A percentile compares a stretch with the other conserved stretches of the same genome.
Evolutionary conservation across 1,140 invertebrate species (phyloP).

Genomic region (Acromyrmex echinatior): DNA sequence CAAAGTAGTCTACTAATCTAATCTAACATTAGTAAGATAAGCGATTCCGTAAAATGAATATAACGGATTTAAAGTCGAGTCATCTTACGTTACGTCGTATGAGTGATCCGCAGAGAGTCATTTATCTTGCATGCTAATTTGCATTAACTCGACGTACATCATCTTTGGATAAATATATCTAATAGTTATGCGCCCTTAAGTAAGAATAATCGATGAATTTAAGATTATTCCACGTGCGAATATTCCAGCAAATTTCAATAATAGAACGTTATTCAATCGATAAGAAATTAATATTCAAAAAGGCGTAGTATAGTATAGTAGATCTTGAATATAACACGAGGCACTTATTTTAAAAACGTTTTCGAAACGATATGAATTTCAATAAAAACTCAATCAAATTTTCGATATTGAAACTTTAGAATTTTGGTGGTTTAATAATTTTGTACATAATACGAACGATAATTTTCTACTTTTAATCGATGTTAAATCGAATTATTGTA

Average conservation of each 20-base stretch:
- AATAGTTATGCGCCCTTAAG: background rate
- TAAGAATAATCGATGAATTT: constrained; percentile 26
- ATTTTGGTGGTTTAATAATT: background rate
- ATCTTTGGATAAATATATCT: constrained; percentile 42
- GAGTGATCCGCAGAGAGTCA: constrained; percentile 6
- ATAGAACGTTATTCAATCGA: constrained; percentile 43
- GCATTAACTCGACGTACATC: constrained; percentile 24
- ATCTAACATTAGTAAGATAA: constrained; percentile 12
- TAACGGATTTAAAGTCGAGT: constrained; percentile 15
- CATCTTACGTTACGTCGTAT: constrained; percentile 1
- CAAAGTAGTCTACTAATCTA: background rate
- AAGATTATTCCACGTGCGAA: constrained; percentile 10
- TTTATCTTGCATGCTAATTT: constrained; percentile 45
- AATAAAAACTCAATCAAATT: background rate
- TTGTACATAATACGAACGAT: background rate
- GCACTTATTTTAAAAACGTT: constrained; percentile 30
- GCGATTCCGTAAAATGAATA: background rate
- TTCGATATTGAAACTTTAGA: background rate
- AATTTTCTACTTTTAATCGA: background rate
- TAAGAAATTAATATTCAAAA: constrained; percentile 44
- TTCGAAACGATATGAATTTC: background rate
- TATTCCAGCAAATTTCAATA: constrained; percentile 46
- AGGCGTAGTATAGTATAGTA: background rate
- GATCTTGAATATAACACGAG: constrained; percentile 26
- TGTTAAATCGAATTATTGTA: background rate